These are phyloP conservation scores for Hydrotaea cyrtoneurina DNA, from an alignment of 2,888 invertebrate species.

Conservation along the genomic window DNA sequence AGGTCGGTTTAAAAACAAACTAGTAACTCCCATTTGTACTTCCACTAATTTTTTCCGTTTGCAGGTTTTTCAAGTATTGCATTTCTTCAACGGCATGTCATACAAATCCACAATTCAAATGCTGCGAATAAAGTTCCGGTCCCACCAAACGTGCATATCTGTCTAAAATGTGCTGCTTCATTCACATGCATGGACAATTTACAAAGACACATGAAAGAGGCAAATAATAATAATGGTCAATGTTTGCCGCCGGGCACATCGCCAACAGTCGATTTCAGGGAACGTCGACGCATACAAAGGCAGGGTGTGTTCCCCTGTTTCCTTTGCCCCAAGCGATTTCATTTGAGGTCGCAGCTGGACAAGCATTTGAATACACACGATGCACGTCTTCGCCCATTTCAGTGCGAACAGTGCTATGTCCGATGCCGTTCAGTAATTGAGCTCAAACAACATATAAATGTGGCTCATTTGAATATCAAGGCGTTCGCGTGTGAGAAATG, in stretches of 20 bases:
- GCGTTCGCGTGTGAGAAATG: conserved; percentile 68
- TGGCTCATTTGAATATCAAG: conserved; percentile 66
- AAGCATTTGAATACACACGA: conserved; percentile 69
- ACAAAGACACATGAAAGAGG: conserved; percentile 51
- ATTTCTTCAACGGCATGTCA: conserved; percentile 67
- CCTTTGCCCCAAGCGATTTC: conserved; percentile 68
- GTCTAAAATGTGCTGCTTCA: conserved; percentile 48
- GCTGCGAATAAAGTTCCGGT: conserved; percentile 1
- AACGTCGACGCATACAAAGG: conserved; percentile 66
- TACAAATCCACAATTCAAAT: conserved; percentile 63
- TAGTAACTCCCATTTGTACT: neutral
- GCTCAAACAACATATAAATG: conserved; percentile 67
- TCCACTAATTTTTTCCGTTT: neutral
- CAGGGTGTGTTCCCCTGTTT: conserved; percentile 67
- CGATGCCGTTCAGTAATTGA: conserved; percentile 64
- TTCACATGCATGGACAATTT: conserved; percentile 43
- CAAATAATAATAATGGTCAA: conserved; percentile 54
- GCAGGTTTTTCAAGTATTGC: conserved; percentile 68
- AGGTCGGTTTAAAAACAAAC: conserved; percentile 52
- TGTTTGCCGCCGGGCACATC: conserved; percentile 42
- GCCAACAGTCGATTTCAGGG: conserved; percentile 51
- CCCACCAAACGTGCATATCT: conserved; percentile 32
- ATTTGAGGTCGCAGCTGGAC: conserved; percentile 64
- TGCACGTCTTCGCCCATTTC: conserved; percentile 55
- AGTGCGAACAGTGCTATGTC: conserved; percentile 65